These are phyloP conservation scores for Netelia inedita DNA, from an alignment of 2,888 invertebrate genomes.

Conservation along the genomic window DNA sequence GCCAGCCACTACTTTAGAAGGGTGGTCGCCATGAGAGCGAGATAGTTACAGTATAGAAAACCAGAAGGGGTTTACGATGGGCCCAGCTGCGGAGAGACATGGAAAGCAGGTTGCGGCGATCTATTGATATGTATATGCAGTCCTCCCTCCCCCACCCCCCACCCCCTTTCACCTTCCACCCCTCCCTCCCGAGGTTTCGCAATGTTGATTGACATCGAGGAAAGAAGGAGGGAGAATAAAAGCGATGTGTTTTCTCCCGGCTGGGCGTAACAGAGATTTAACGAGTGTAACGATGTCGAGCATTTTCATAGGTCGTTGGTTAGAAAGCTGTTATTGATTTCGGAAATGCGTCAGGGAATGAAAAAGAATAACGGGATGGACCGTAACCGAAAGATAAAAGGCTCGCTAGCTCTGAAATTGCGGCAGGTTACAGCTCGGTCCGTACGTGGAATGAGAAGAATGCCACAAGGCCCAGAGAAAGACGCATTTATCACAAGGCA, in stretches of 20 bases:
- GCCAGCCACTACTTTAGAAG: background rate
- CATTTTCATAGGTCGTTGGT: background rate
- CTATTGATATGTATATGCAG: background rate
- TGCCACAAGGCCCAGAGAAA: slow-evolving; percentile 18
- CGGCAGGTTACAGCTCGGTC: background rate
- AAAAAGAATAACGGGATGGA: slow-evolving; percentile 1
- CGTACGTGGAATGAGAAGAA: background rate
- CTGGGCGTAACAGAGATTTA: background rate
- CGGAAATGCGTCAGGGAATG: background rate
- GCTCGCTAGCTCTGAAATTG: background rate
- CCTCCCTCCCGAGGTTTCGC: background rate
- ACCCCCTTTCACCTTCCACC: no score
- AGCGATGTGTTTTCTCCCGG: background rate
- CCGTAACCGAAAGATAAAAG: background rate
- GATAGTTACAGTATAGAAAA: slow-evolving; percentile 27
- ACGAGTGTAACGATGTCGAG: background rate
- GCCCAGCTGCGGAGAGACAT: slow-evolving; percentile 35
- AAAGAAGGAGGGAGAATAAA: background rate
- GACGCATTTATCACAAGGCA: slow-evolving; percentile 68
- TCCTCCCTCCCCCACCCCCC: no score
- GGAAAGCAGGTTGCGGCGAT: background rate
- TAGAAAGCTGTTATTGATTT: slow-evolving; percentile 6
- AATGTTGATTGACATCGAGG: background rate
- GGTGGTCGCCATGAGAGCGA: slow-evolving; percentile 25
- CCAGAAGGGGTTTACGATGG: slow-evolving; percentile 37